Evolutionary conservation across 2,888 invertebrate genomes (phyloP), one percentile per base, ranked within the genome.

Genomic region (Quadroppia sp.): DNA sequence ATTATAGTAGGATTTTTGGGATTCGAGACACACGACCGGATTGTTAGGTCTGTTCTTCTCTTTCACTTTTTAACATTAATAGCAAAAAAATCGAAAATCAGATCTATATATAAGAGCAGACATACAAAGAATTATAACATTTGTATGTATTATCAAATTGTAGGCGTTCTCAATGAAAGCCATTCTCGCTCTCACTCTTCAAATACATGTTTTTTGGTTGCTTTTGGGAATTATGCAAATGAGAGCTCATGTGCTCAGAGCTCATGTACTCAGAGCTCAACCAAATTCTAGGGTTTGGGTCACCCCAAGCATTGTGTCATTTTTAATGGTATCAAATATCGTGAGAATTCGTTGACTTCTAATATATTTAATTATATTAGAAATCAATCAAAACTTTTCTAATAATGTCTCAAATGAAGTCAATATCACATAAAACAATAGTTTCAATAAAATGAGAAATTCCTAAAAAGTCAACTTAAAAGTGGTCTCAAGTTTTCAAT

Each of bases 1-100:
- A 73, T 73, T 73, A 73, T 73, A 73, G 72, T 42, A n/a, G 13
- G 32, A 36, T 28, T 64, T 36, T 64, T n/a, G 30, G 64, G 36
- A 64, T 17, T 36, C 36, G 36, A 64, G 64, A 64, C 64, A 64
- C 64, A 64, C 64, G 64, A 64, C 64, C 64, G 25, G 20, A 59
- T 59, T 30, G 59, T 59, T 59, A 25, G 59, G 17, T 59, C 30
- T 13, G 28, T 30, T 59, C n/a, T 15, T 50, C 50, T 4, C 20
- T 20, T 50, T n/a, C 17, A 64, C 28, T 64, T 64, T 64, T 32
- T 32, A 17, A 64, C 1, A 64, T 36, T 23, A 23, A 7, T 28
- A 17, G 6, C 13, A 6, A 20, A 64, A 64, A 20, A 56, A 56
- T 23, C 20, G 20, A 56, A 64, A 64, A 20, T 64, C 36, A 17